Base-by-base conservation (phyloP, 2,797 vertebrate genomes). In the Sebastolobus altivelis region DNA sequence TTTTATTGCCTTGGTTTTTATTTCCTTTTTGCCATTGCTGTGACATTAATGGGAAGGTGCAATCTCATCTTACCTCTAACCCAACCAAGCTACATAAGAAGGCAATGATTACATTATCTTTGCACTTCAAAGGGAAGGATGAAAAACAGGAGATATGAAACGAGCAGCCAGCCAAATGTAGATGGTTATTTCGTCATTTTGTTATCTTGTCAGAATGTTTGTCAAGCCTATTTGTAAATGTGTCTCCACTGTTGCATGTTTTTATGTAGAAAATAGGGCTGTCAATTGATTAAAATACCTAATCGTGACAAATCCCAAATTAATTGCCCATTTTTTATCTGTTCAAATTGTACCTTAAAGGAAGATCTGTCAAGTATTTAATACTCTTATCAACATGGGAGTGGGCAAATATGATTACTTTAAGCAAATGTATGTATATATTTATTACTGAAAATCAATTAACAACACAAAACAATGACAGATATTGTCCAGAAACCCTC, bases 11-110 rank as follows among this genome's bases (percentile, higher is more conserved):
- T 73, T 80, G 73, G 82, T 87, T 60, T 84, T 77, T 18, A 13
- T 81, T 27, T 70, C 3, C 61, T 60, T 77, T 4, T 61, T 68
- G 31, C 43, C 14, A 73, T 91, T 90, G 87, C 82, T 85, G 88
- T 92, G 88, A 87, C 89, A 91, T 92, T 81, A 88, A 79, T 83
- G 65, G 85, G 82, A 78, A 81, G 67, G 37, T 71, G 8, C 46
- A 61, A 66, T 81, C 61, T 83, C 12, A 78, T 38, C 8, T 75
- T 62, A 77, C 76, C 60, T 74, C 33, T 18, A 29, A 68, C 40
- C 66, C 55, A 40, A 63, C 22, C 31, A 33, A 46, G 38, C 40
- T 43, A 6, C 43, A 49, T 49, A 20, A 49, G 43, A 49, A n/a
- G 7, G 43, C 43, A 66, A 60, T 12, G 25, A 62, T 46, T 59